Percentiles rank a stretch among this genome's conserved stretches.
These are phyloP conservation scores for Siphlonurus alternatus DNA, from an alignment of 2,888 invertebrate species.

Conservation along the genomic window DNA sequence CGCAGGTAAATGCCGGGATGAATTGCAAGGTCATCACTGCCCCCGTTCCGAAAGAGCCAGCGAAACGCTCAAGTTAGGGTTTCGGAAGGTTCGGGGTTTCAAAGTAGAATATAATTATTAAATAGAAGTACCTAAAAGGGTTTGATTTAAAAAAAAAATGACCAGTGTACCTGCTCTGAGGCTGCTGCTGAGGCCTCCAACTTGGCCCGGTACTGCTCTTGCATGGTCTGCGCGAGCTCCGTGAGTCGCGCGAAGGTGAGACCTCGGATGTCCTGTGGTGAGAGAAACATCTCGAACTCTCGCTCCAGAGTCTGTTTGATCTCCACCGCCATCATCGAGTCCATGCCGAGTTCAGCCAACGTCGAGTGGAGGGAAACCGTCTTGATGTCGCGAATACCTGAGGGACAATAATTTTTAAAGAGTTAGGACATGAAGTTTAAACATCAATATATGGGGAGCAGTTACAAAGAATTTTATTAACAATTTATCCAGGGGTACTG, in stretches of 20 bases:
- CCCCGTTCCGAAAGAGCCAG: too few species aligned
- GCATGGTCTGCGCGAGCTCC: conserved; percentile 26
- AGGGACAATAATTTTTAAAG: conserved; percentile 14
- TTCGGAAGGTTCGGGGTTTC: too few species aligned
- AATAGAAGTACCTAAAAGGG: too few species aligned
- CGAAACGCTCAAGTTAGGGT: too few species aligned
- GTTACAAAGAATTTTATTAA: too few species aligned
- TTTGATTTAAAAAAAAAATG: too few species aligned
- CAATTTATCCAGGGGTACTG: too few species aligned
- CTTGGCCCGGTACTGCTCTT: neutral
- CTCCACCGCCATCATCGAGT: conserved; percentile 94
- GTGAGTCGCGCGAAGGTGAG: conserved; percentile 52
- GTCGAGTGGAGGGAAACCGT: conserved; percentile 38
- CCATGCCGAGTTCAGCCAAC: conserved; percentile 86
- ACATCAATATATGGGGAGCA: too few species aligned
- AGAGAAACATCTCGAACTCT: conserved; percentile 72
- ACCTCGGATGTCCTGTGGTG: conserved; percentile 68
- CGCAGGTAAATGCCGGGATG: too few species aligned
- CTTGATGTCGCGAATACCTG: conserved; percentile 48
- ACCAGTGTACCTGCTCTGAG: neutral
- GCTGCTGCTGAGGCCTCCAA: neutral
- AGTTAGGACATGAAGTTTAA: too few species aligned
- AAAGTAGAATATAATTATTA: too few species aligned
- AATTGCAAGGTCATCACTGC: too few species aligned
- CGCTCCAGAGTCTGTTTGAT: conserved; percentile 84